Conservation (phyloP, 2,888 invertebrate species). For the Tubiluchus corallicola region DNA sequence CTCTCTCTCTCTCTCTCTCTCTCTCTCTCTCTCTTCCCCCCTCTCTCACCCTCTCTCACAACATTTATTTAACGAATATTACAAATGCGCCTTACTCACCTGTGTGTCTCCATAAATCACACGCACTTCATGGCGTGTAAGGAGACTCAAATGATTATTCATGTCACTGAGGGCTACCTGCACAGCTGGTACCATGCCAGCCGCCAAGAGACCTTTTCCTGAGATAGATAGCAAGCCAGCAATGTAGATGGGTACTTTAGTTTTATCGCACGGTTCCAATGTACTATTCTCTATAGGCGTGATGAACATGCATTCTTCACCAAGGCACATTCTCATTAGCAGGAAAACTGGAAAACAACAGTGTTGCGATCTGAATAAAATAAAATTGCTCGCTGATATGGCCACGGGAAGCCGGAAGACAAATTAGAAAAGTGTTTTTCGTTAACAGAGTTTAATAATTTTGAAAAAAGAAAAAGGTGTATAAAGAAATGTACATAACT, state of each 20-base stretch:
- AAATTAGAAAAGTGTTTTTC: too few relatives aligned
- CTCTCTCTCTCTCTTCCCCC: neutral
- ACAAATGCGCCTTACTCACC: too few relatives aligned
- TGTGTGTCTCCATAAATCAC: neutral
- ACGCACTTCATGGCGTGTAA: neutral
- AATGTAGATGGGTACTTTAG: neutral
- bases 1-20: neutral
- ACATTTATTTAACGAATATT: too few relatives aligned
- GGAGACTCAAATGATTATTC: conserved; percentile 1
- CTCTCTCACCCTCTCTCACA: too few relatives aligned
- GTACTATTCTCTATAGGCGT: neutral
- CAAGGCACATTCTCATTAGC: too few relatives aligned
- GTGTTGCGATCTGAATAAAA: too few relatives aligned
- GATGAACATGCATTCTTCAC: conserved; percentile 3
- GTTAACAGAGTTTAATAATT: too few relatives aligned
- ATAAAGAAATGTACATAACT: too few relatives aligned
- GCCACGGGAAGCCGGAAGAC: too few relatives aligned
- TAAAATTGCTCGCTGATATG: too few relatives aligned
- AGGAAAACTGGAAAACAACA: too few relatives aligned
- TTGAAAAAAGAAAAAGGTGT: too few relatives aligned
- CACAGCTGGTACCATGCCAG: neutral
- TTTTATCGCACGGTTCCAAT: neutral
- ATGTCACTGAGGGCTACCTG: conserved; percentile 3
- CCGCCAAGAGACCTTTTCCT: neutral
- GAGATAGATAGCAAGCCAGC: neutral